Evolutionary conservation across 2,113 vertebrate species (phyloP).

Genomic region (Mormyrus lacerda): DNA sequence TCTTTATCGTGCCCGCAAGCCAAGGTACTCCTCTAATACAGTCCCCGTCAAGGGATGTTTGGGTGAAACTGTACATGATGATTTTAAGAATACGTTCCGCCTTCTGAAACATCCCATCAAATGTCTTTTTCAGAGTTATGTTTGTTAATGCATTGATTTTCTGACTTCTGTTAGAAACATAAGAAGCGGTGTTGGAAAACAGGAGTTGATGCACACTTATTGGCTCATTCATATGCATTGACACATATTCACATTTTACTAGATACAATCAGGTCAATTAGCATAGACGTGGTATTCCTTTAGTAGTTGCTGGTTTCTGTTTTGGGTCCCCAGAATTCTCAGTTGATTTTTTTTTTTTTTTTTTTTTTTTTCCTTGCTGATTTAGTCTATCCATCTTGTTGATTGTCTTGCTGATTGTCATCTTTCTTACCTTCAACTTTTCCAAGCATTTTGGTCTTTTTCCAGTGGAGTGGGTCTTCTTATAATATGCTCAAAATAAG

Average conservation of each 20-base stretch:
- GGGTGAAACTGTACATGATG: neutral
- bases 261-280: neutral
- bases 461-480: neutral
- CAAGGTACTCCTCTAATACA: slow-evolving; percentile 60
- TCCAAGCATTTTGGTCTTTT: neutral
- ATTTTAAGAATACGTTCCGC: neutral
- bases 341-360: no score
- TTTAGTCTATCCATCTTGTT: neutral
- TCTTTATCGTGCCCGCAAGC: slow-evolving; percentile 66
- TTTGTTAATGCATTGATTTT: neutral
- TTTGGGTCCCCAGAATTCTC: neutral
- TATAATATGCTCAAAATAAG: neutral
- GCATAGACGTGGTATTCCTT: neutral
- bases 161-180: neutral
- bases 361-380: no score
- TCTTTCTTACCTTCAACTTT: neutral
- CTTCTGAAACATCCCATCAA: neutral
- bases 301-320: neutral
- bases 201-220: neutral
- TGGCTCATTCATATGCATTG: neutral
- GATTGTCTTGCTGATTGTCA: neutral
- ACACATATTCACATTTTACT: neutral
- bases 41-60: neutral
- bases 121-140: neutral
- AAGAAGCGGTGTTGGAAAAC: neutral